These are phyloP conservation scores for Mastomys coucha DNA, from an alignment of 2,113 vertebrate species.

Conservation along the genomic window DNA sequence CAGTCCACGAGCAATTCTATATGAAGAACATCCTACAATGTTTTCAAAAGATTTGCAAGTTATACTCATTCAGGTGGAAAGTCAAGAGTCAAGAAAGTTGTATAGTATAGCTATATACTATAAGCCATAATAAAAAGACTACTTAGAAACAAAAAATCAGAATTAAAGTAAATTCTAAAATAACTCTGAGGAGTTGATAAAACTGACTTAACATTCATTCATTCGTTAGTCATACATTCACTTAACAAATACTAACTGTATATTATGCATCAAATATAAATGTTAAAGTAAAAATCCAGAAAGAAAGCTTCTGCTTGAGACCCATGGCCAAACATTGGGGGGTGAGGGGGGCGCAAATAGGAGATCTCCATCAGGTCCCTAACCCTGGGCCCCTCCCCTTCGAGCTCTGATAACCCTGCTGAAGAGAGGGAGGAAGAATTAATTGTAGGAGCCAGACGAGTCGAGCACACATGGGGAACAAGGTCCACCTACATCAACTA, in stretches of 20 bases:
- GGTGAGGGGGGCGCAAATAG: not conserved
- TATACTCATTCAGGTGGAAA: conserved; percentile 33
- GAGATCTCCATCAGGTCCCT: not conserved
- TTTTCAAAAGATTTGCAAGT: conserved; percentile 63
- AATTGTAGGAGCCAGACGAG: not conserved
- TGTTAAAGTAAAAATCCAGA: not conserved
- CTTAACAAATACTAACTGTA: not conserved
- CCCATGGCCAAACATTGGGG: not conserved
- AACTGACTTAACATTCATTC: not conserved
- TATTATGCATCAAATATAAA: not conserved
- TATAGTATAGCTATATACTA: not conserved
- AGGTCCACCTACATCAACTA: not conserved
- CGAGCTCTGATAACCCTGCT: not conserved
- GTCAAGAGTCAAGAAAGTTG: not conserved
- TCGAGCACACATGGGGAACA: not conserved
- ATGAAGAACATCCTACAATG: conserved; percentile 3
- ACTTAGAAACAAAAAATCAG: conserved; percentile 10
- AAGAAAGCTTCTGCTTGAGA: conserved; percentile 14
- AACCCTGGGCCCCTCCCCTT: not conserved
- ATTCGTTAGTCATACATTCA: not conserved
- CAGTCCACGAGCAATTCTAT: conserved; percentile 19
- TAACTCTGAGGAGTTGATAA: not conserved
- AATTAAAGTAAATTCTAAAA: not conserved
- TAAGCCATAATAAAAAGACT: conserved; percentile 4
- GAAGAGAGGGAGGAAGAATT: not conserved